Conservation (phyloP, 2,888 invertebrate species). For the Euzophera pinguis region DNA sequence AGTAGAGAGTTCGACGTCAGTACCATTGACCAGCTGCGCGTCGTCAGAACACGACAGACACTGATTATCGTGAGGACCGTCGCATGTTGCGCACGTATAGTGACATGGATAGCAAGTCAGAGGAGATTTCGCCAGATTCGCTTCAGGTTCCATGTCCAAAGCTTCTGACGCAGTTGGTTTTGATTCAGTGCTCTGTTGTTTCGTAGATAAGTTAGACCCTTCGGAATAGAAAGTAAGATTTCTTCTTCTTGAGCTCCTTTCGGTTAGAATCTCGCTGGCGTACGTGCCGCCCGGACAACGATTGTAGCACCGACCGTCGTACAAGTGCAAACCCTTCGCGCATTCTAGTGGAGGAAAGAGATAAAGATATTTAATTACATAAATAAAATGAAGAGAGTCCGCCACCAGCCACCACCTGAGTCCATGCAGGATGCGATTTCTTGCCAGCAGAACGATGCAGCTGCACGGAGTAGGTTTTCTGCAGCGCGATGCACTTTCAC, state of each 20-base stretch:
- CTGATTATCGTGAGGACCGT: conserved; percentile 84
- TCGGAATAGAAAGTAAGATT: conserved; percentile 58
- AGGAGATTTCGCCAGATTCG: conserved; percentile 42
- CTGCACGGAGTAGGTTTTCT: conserved; percentile 33
- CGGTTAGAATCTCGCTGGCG: conserved; percentile 59
- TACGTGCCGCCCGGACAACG: conserved; percentile 79
- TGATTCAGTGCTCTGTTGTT: conserved; percentile 45
- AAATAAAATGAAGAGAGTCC: conserved; percentile 45
- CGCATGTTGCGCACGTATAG: conserved; percentile 86
- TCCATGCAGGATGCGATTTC: conserved; percentile 69
- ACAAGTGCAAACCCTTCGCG: conserved; percentile 79
- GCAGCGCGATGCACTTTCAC: conserved; percentile 46
- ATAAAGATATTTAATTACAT: conserved; percentile 59
- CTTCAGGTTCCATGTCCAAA: conserved; percentile 53
- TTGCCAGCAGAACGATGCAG: conserved; percentile 58
- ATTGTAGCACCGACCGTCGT: conserved; percentile 80
- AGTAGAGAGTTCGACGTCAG: conserved; percentile 56
- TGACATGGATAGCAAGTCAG: conserved; percentile 83
- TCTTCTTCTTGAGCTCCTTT: conserved; percentile 62
- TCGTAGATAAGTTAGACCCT: conserved; percentile 35
- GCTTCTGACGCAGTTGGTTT: conserved; percentile 50
- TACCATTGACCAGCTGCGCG: conserved; percentile 72
- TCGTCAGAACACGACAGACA: conserved; percentile 85
- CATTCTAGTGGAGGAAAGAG: conserved; percentile 83
- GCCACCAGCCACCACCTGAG: conserved; percentile 70